phyloP scores from a whole-genome alignment of 2,888 invertebrate species.

The Ametastegia equiseti region DNA sequence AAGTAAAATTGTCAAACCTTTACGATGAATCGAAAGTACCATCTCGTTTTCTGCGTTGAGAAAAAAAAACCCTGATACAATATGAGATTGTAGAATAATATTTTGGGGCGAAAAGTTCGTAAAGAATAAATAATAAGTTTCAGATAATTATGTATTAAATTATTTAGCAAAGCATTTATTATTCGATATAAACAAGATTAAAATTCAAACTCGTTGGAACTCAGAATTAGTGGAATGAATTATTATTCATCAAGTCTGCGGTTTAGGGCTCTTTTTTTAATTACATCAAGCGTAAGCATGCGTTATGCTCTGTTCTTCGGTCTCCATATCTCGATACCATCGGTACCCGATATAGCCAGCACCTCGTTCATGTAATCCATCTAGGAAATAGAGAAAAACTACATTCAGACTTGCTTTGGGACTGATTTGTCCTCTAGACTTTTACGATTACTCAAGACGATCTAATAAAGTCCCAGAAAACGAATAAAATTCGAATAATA shows the following conservation, averaged over 20 bases:
- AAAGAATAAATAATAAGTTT: neutral
- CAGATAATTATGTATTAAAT: constrained; percentile 26
- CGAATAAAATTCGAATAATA: neutral
- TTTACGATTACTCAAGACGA: neutral
- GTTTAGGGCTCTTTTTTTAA: neutral
- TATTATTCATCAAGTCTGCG: constrained; percentile 30
- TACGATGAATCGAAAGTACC: too few relatives aligned
- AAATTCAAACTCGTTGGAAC: neutral
- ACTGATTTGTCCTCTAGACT: neutral
- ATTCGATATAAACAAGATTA: constrained; percentile 46
- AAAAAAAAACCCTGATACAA: too few relatives aligned
- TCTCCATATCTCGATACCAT: constrained; percentile 69
- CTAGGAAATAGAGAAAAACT: constrained; percentile 57
- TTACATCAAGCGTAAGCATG: neutral
- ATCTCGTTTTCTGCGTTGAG: too few relatives aligned
- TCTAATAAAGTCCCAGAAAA: neutral
- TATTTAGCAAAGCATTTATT: constrained; percentile 57
- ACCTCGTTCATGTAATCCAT: constrained; percentile 69
- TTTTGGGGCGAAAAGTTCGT: neutral
- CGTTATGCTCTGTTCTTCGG: constrained; percentile 57
- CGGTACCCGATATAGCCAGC: constrained; percentile 68
- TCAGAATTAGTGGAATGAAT: constrained; percentile 44
- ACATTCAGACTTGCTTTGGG: neutral
- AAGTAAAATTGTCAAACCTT: too few relatives aligned
- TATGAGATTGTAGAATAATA: neutral